Evolutionary conservation across 2,888 invertebrate genomes (phyloP), one percentile per base, ranked within the genome.

Genomic region (Biston stratarius): DNA sequence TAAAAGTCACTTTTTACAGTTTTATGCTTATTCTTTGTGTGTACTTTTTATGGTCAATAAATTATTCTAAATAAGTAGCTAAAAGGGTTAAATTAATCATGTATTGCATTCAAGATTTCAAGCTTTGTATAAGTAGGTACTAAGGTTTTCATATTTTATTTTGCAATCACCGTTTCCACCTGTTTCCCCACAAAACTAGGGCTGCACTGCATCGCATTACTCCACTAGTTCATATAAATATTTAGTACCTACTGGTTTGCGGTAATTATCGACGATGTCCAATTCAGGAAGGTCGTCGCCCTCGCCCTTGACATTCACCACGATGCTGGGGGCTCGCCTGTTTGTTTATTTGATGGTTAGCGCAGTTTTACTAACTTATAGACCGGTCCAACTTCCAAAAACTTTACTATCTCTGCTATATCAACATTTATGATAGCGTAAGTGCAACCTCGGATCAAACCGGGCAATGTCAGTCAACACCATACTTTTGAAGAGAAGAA

Each of bases 281-380:
- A 63, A 67, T 62, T 62, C 59, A 63, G 62, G 67, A 62, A 62
- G 67, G 65, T 49, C 66, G 63, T 57, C 63, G 67, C 59, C 48
- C 67, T 64, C 75, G 81, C 77, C 83, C 83, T 83, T 83, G 83
- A 75, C 83, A 83, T 83, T 83, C 81, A 77, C 48, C 53, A 61
- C 69, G 67, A 58, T 44, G 53, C 70, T 68, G 77, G 77, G 74
- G 80, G 79, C 83, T 79, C 77, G 82, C 38, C 80, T 65, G 64
- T 51, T 59, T 67, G 51, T 67, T 63, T 70, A 70, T 72, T 72
- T 69, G 65, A 69, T 48, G 59, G 36, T 62, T 59, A 42, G 33
- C 51, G 58, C 57, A 75, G 74, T 75, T 40, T 56, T 11, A 58
- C 10, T 34, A 62, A 58, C 5, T 11, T 36, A 5, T 42, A 62